Conservation (phyloP, 2,888 invertebrate species). For the Habrosyne pyritoides region DNA sequence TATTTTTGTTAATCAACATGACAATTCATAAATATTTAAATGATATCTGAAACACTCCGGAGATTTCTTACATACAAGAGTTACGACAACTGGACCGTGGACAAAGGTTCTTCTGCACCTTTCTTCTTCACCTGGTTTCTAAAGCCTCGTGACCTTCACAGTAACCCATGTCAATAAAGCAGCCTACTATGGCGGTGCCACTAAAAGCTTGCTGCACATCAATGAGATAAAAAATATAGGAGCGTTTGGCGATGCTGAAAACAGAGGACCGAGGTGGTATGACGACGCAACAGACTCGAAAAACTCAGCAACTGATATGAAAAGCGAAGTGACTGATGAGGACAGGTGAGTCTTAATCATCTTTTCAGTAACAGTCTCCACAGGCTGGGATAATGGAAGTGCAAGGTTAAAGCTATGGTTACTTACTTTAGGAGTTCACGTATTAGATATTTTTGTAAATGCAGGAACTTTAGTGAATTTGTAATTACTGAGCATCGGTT, state of each 20-base stretch:
- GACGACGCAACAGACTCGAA: slow-evolving; percentile 24
- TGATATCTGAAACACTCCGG: no score
- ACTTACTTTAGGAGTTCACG: no score
- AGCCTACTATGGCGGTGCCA: neutral
- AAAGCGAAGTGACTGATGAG: slow-evolving; percentile 17
- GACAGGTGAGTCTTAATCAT: slow-evolving; percentile 9
- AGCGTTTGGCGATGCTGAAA: slow-evolving; percentile 51
- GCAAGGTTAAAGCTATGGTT: no score
- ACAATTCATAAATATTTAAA: neutral
- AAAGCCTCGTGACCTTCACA: neutral
- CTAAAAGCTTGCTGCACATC: slow-evolving; percentile 18
- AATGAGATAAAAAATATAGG: slow-evolving; percentile 43
- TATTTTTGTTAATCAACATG: neutral
- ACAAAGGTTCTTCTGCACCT: no score
- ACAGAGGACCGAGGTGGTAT: slow-evolving; percentile 58
- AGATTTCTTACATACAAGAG: no score
- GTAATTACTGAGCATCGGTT: no score
- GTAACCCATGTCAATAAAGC: neutral
- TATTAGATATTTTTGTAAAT: no score
- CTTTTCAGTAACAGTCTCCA: neutral
- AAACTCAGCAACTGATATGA: slow-evolving; percentile 31
- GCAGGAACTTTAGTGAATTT: no score
- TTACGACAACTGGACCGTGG: no score
- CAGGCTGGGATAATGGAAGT: no score
- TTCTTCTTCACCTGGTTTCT: no score